These are phyloP conservation scores for Catharus bicknelli DNA, from an alignment of 2,113 vertebrate species.

Conservation along the genomic window DNA sequence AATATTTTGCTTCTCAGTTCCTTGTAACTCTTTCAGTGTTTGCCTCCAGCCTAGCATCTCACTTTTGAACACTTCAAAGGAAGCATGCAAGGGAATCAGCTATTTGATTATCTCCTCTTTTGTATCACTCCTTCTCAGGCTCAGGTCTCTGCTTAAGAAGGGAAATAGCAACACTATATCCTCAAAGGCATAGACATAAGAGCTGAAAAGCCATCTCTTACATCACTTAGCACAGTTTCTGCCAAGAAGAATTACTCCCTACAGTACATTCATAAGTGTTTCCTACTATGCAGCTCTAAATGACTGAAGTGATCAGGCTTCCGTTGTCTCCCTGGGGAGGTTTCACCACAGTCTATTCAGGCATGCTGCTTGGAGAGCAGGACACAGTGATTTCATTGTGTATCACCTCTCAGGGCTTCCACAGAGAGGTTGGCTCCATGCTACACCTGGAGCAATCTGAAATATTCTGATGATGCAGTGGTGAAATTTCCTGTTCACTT, in stretches of 20 bases:
- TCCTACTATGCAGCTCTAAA: slow-evolving; percentile 7
- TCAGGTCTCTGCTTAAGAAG: slow-evolving; percentile 3
- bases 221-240: slow-evolving; percentile 26
- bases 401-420: not conserved
- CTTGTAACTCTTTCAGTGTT: not conserved
- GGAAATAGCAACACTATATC: slow-evolving; percentile 26
- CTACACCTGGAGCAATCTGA: slow-evolving; percentile 18
- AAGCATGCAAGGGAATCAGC: not conserved
- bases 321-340: slow-evolving; percentile 1
- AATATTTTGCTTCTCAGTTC: not conserved
- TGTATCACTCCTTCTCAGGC: not conserved
- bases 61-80: not conserved
- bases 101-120: slow-evolving; percentile 7
- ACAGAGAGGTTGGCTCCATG: not conserved
- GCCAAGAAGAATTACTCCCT: slow-evolving; percentile 41
- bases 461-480: slow-evolving; percentile 1
- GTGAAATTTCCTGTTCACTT: slow-evolving; percentile 46
- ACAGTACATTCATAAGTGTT: not conserved
- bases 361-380: not conserved
- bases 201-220: slow-evolving; percentile 33
- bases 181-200: slow-evolving; percentile 43
- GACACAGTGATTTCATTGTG: slow-evolving; percentile 31
- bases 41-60: not conserved
- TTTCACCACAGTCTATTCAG: not conserved
- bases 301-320: not conserved